Base-by-base conservation (phyloP, 2,888 invertebrate genomes). In the Pyrrhia umbra region DNA sequence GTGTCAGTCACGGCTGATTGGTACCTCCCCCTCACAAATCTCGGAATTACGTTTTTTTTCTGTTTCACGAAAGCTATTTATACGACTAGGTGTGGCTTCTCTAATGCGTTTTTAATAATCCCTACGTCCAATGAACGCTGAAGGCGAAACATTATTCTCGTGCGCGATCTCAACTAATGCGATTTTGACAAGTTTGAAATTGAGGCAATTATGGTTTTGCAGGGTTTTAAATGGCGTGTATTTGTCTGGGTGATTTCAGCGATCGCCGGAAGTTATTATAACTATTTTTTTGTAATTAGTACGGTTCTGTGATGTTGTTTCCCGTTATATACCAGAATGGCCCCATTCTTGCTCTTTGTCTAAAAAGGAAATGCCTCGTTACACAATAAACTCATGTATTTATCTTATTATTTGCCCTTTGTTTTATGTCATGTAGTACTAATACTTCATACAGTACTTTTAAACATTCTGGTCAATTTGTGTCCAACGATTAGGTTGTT, bases 31-130 rank as follows among this genome's bases (percentile, higher is more conserved):
- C 81, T 73, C 79, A 88, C 90, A 92, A 92, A 93, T 92, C 92
- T 91, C 87, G 85, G 92, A 94, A 93, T 93, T 92, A 89, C 91
- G 88, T 91, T 87, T 77, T 78, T 77, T 91, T 92, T 92, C 87
- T 88, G 87, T 92, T 91, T 89, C 89, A 89, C 90, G 87, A 86
- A 84, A 81, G 85, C 86, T 88, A 90, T 87, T 89, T 90, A 87
- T 88, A 83, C 59, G 76, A 68, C 89, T 92, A 94, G 92, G 93
- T 92, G 93, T 92, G 93, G 92, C 87, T 84, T 73, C 87, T 81
- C 92, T 94, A 95, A 95, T 94, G 94, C 81, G 86, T 92, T 94
- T 95, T 94, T 94, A 95, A 95, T 95, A 94, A 95, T 94, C 90
- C 91, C 87, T 84, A 83, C 87, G 84, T 87, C 93, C 93, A 92